Evolutionary conservation across 2,888 invertebrate genomes (phyloP).

Genomic region (Apamea monoglypha): DNA sequence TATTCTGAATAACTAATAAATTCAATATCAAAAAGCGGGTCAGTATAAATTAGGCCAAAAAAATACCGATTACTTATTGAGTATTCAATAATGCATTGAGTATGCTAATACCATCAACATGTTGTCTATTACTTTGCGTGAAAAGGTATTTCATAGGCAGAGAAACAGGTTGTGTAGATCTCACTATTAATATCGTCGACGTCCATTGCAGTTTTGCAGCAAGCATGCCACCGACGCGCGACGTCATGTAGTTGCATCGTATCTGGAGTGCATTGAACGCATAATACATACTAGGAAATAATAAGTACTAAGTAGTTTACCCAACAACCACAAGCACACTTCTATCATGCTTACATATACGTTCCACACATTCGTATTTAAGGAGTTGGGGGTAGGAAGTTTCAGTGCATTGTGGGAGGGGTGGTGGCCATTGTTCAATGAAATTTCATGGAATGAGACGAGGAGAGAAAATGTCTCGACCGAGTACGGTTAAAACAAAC

Average conservation of each 20-base stretch:
- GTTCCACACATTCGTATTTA: constrained; percentile 26
- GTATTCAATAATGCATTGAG: background rate
- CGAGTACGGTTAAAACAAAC: no score
- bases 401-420: constrained; percentile 31
- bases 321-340: constrained; percentile 9
- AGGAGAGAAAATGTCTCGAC: background rate
- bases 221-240: background rate
- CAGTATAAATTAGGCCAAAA: background rate
- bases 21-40: background rate
- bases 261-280: constrained; percentile 19
- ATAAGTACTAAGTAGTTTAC: constrained; percentile 29
- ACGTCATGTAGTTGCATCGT: constrained; percentile 5
- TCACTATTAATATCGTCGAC: background rate
- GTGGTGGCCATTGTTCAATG: background rate
- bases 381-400: constrained; percentile 16
- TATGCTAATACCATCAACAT: background rate
- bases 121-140: background rate
- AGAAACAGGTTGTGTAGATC: background rate
- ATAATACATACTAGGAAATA: constrained; percentile 42
- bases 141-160: background rate
- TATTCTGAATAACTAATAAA: background rate
- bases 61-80: background rate
- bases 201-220: background rate
- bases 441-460: constrained; percentile 4
- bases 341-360: background rate